Evolutionary conservation across 2,888 invertebrate species (phyloP).

Genomic region (Toxonevra muliebris): DNA sequence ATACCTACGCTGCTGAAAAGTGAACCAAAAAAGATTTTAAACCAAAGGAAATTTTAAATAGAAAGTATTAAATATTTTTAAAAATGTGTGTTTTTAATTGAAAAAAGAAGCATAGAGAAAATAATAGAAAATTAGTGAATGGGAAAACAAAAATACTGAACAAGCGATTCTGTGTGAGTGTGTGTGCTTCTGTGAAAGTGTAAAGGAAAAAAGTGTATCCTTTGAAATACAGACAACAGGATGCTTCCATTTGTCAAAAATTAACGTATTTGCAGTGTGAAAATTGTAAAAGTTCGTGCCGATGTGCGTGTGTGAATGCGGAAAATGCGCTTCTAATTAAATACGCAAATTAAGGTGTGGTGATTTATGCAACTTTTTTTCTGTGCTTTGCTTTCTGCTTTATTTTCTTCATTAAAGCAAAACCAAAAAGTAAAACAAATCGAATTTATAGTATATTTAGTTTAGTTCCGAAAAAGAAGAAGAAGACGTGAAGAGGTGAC

Average conservation of each 20-base stretch:
- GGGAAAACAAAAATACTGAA: neutral
- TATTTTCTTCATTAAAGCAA: no score
- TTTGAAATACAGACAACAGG: slow-evolving; percentile 11
- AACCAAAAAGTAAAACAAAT: slow-evolving; percentile 23
- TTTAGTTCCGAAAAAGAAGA: slow-evolving; percentile 22
- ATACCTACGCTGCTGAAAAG: slow-evolving; percentile 11
- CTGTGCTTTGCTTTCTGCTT: no score
- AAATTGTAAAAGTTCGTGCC: neutral
- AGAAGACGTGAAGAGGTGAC: slow-evolving; percentile 18
- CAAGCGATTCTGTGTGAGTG: neutral
- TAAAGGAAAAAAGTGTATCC: slow-evolving; percentile 26
- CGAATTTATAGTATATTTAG: slow-evolving; percentile 20
- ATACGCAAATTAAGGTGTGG: slow-evolving; percentile 60
- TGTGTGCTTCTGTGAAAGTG: slow-evolving; percentile 2
- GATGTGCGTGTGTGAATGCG: neutral
- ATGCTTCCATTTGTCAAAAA: slow-evolving; percentile 8
- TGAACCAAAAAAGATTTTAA: neutral
- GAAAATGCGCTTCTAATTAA: slow-evolving; percentile 3
- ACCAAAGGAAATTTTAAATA: neutral
- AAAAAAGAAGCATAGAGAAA: neutral
- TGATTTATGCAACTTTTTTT: slow-evolving; percentile 58
- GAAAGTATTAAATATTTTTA: neutral
- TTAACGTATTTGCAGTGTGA: slow-evolving; percentile 1
- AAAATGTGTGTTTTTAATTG: neutral
- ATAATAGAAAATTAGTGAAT: neutral